Conservation (phyloP, 2,113 vertebrate species). For the Corythornis madagascariensis region DNA sequence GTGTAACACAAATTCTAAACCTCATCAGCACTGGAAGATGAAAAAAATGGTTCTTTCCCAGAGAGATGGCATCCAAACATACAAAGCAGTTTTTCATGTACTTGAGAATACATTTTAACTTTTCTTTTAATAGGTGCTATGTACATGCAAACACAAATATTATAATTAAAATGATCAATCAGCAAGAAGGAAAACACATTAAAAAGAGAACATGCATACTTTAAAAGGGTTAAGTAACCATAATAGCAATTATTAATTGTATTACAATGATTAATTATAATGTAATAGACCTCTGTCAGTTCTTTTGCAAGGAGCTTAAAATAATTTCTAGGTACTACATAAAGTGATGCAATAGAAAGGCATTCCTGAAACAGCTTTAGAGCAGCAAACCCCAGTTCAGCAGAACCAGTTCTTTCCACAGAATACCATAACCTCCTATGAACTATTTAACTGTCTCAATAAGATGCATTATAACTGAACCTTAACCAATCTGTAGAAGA, state of each 20-base stretch:
- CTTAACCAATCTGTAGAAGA: not conserved
- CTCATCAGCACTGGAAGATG: not conserved
- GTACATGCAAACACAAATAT: not conserved
- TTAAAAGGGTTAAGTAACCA: constrained; percentile 19
- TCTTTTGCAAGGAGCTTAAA: constrained; percentile 14
- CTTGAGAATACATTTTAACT: not conserved
- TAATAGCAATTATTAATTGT: constrained; percentile 9
- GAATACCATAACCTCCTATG: not conserved
- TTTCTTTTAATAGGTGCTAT: constrained; percentile 1
- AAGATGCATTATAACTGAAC: not conserved
- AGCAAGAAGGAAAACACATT: not conserved
- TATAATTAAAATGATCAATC: not conserved
- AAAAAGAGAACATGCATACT: not conserved
- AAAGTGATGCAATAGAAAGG: not conserved
- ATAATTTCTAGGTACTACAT: not conserved
- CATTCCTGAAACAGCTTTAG: not conserved
- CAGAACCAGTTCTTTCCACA: not conserved
- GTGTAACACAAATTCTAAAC: not conserved
- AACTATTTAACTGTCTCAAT: not conserved
- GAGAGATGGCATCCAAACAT: not conserved
- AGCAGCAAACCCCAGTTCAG: not conserved
- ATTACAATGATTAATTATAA: not conserved
- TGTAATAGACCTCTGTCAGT: not conserved
- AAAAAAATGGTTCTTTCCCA: not conserved
- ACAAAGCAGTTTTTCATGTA: not conserved